These are phyloP conservation scores for Lithosia quadra DNA, from an alignment of 2,888 invertebrate species.

Conservation along the genomic window DNA sequence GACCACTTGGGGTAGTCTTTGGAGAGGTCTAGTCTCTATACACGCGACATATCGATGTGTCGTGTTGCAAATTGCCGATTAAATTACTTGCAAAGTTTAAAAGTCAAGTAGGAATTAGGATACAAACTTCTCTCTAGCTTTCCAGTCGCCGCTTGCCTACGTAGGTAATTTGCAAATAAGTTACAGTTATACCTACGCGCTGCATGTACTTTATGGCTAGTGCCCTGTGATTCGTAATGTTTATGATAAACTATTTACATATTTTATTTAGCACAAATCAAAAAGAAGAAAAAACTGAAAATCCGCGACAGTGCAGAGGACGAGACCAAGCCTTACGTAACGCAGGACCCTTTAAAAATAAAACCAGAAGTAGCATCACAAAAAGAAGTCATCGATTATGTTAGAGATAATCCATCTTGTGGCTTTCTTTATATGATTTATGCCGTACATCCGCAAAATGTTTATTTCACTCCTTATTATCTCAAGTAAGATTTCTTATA, in stretches of 20 bases:
- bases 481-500: conserved; percentile 85
- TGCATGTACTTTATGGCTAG: too few species aligned
- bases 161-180: too few species aligned
- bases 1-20: too few species aligned
- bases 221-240: neutral
- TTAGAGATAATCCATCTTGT: conserved; percentile 86
- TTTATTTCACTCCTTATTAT: conserved; percentile 92
- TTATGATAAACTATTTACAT: neutral
- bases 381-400: conserved; percentile 78
- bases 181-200: too few species aligned
- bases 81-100: too few species aligned
- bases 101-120: too few species aligned
- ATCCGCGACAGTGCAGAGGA: conserved; percentile 55
- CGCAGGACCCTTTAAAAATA: conserved; percentile 73
- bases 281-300: conserved; percentile 66
- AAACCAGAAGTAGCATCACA: conserved; percentile 80
- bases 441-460: conserved; percentile 90
- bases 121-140: too few species aligned
- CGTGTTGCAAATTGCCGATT: too few species aligned
- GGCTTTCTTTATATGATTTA: conserved; percentile 93
- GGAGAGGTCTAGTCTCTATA: too few species aligned
- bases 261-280: conserved; percentile 22
- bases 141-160: too few species aligned
- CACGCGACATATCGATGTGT: too few species aligned
- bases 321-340: conserved; percentile 38